phyloP scores from a whole-genome alignment of 2,797 vertebrate genomes.

The Propithecus perrieri region DNA sequence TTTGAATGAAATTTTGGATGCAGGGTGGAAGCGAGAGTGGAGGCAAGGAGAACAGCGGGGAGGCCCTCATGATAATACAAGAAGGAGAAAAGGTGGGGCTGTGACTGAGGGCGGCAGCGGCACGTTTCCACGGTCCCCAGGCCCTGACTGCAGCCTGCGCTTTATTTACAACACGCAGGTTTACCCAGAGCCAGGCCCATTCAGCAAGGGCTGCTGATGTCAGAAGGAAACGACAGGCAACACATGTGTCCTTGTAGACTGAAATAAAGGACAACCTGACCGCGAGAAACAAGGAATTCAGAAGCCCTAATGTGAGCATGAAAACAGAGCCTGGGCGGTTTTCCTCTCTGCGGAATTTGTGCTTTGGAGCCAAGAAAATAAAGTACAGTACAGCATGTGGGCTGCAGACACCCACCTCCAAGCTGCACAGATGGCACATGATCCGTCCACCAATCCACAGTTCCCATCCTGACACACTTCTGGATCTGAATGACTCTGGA shows the following conservation, averaged over 20 bases:
- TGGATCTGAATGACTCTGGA: neutral
- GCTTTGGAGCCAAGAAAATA: slow-evolving; percentile 77
- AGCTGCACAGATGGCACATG: slow-evolving; percentile 41
- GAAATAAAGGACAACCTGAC: neutral
- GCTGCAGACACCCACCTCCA: slow-evolving; percentile 77
- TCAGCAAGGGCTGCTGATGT: neutral
- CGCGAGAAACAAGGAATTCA: neutral
- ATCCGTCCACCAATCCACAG: neutral
- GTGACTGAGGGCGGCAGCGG: neutral
- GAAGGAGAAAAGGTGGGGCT: neutral
- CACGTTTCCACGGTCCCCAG: neutral
- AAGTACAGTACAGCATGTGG: slow-evolving; percentile 71
- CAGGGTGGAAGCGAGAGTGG: neutral
- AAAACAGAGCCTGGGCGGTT: slow-evolving; percentile 56
- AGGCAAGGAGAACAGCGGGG: neutral
- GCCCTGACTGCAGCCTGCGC: neutral
- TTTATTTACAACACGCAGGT: neutral
- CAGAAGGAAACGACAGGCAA: slow-evolving; percentile 8
- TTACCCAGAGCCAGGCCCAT: neutral
- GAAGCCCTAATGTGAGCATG: neutral
- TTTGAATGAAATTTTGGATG: slow-evolving; percentile 48
- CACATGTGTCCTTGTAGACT: neutral
- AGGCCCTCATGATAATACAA: neutral
- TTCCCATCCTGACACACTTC: neutral
- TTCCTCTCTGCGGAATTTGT: slow-evolving; percentile 54